Conservation (phyloP, 2,113 vertebrate genomes). For the Brachyhypopomus gauderio region DNA sequence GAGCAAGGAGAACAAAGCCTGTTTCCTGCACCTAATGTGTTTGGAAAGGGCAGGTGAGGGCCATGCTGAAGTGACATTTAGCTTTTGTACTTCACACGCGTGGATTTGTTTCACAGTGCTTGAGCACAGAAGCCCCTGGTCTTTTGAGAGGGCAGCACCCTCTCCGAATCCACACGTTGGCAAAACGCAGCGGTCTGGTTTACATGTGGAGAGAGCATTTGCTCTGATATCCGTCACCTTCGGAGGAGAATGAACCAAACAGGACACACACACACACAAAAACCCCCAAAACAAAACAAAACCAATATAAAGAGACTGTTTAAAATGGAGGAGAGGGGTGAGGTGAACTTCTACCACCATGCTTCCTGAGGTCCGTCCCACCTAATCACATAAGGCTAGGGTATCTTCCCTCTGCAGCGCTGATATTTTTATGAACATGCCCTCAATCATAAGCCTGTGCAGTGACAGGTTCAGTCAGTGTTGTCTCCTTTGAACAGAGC, state of each 20-base stretch:
- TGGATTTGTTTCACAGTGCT: constrained; percentile 19
- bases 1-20: constrained; percentile 38
- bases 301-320: background rate
- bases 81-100: constrained; percentile 37
- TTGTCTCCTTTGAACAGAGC: constrained; percentile 54
- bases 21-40: constrained; percentile 49
- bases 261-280: no score
- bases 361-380: constrained; percentile 66
- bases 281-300: constrained; percentile 29
- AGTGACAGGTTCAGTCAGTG: constrained; percentile 57
- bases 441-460: constrained; percentile 82
- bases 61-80: constrained; percentile 57
- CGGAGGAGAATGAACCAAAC: constrained; percentile 48
- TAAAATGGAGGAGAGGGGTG: constrained; percentile 32
- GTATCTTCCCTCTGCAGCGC: constrained; percentile 76
- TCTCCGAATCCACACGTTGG: background rate
- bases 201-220: background rate
- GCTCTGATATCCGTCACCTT: constrained; percentile 68
- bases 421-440: constrained; percentile 82
- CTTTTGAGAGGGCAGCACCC: background rate
- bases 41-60: constrained; percentile 58
- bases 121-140: background rate
- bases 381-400: constrained; percentile 73
- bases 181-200: background rate
- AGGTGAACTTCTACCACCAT: background rate